Evolutionary conservation across 2,113 vertebrate genomes (phyloP), one percentile per base, ranked within the genome.

Genomic region (Oenanthe melanoleuca): DNA sequence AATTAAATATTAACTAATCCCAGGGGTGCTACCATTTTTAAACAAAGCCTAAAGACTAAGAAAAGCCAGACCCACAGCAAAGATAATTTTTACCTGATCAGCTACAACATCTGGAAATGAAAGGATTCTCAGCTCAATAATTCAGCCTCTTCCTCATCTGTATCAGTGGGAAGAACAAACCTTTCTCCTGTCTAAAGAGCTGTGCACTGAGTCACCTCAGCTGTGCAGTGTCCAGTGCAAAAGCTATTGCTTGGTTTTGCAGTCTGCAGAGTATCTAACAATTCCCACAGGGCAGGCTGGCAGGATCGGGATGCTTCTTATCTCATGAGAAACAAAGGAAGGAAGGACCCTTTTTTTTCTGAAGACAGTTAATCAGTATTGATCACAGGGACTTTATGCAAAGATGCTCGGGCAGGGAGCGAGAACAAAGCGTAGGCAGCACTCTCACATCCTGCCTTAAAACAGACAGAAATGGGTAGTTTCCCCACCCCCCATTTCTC

Each of bases 251-350:
- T 63, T 47, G 53, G 44, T 21, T 92, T 93, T 82, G 63, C 21
- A 34, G 52, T 20, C 70, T 85, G 47, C 23, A 7, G 75, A 95
- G 40, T 40, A 75, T 25, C 57, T 83, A 25, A 64, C 28, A 42
- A 52, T 82, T 83, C 66, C 45, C 67, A 79, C 49, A 20, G 75
- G 20, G 17, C 1, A 1, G 47, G 71, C 24, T 74, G 60, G 53
- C 59, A 49, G 29, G 14, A 33, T 44, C 34, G 28, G 56, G 71
- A 49, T 61, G 3, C 49, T 69, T 72, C 86, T 88, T 93, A 86
- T 78, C 88, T 91, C 7, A 1, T 11, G 12, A 87, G 92, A 92
- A 94, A 91, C 61, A 89, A 91, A 95, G 42, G 86, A 89, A 89
- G 77, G 80, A 93, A 79, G 53, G 66, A 52, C 28, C 23, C 44